Evolutionary conservation across 2,113 vertebrate species (phyloP), one percentile per base, ranked within the genome.

Genomic region (Phasianus colchicus): DNA sequence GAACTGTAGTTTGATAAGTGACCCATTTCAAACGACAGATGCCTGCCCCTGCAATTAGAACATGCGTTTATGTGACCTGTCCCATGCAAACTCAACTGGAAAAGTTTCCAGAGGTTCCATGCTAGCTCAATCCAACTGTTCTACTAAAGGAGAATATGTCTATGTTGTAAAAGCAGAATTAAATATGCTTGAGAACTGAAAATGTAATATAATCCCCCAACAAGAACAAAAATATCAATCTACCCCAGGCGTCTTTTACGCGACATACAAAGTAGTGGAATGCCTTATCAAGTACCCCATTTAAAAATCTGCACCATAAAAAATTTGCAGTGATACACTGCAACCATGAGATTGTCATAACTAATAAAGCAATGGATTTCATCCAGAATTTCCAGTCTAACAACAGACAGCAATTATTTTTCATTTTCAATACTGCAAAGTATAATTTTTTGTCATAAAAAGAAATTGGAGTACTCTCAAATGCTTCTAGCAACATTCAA

Each of bases 21-120:
- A 84, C 3, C 8, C 34, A 10, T 63, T 91, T 69, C 70, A 84
- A 83, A 85, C 60, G 80, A 80, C 83, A 57, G 10, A 45, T 76
- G 73, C 79, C 86, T 91, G 72, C 78, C 80, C 83, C 86, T 90
- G 34, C 67, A 80, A 90, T 87, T 17, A 32, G 69, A 83, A 91
- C 55, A 86, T 27, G 29, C 32, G 21, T 40, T 60, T 80, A 38
- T 38, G 38, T 22, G 69, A 57, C 21, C 42, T 77, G 15, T 32
- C 30, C n/a, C n/a, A 32, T 63, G 61, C 60, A 71, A 78, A 58
- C 55, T 19, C 25, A 90, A 30, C 18, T 74, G 45, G 91, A 21
- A 84, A 82, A 70, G 36, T 6, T 88, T 55, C 38, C 27, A 11
- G 9, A 16, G 9, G 8, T 24, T n/a, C 34, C 38, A 1, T 20